Percentiles rank a stretch among this genome's conserved stretches.
Evolutionary conservation across 2,797 vertebrate species (phyloP).

Genomic region (Oreochromis mossambicus): DNA sequence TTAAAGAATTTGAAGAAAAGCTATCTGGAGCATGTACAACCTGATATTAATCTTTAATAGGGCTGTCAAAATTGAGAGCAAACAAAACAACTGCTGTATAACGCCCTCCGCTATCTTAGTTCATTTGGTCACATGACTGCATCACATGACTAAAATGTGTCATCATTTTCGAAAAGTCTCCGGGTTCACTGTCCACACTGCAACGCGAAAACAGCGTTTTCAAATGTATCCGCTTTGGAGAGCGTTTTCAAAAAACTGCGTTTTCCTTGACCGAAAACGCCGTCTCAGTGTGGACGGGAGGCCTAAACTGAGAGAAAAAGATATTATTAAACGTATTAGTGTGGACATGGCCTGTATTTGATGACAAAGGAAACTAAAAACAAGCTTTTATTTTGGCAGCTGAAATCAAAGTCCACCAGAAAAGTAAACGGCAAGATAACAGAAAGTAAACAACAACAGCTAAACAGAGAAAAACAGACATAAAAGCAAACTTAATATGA

Average conservation of each 20-base stretch:
- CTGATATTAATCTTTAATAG: not conserved
- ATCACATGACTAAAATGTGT: not conserved
- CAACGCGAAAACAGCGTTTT: not conserved
- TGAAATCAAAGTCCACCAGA: not conserved
- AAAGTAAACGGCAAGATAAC: not conserved
- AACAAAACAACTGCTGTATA: not conserved
- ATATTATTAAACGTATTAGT: not conserved
- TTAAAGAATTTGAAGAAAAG: not conserved
- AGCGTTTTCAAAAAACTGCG: not conserved
- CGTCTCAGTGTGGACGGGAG: not conserved
- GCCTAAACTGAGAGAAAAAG: not conserved
- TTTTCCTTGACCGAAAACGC: not conserved
- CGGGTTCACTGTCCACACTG: not conserved
- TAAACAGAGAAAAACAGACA: not conserved
- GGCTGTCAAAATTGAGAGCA: too few relatives aligned
- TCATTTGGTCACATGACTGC: not conserved
- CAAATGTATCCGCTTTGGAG: not conserved
- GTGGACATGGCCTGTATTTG: not conserved
- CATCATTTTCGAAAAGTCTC: not conserved
- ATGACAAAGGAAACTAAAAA: not conserved
- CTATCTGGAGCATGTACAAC: not conserved
- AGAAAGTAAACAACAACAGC: not conserved
- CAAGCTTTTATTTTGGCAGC: not conserved
- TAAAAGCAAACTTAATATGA: not conserved
- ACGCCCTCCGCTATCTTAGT: not conserved